Evolutionary conservation across 2,888 invertebrate species (phyloP).

Genomic region (Lithophane ornitopus): DNA sequence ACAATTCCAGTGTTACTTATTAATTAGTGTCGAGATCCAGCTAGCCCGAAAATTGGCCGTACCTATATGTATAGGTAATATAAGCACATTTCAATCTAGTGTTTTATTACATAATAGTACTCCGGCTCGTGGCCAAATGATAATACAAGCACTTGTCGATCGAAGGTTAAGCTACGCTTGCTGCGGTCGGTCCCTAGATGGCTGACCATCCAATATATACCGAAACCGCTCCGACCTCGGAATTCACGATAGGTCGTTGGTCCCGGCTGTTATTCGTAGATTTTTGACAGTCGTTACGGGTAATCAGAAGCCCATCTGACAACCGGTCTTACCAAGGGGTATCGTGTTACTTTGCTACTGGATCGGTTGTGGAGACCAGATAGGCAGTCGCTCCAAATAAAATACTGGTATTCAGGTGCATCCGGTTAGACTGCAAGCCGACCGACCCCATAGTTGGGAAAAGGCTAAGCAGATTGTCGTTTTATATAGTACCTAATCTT

Average conservation of each 20-base stretch:
- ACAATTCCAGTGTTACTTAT: not conserved
- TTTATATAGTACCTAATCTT: not conserved
- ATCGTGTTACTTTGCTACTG: too few relatives aligned
- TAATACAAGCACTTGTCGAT: not conserved
- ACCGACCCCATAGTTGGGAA: too few relatives aligned
- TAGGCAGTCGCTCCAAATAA: too few relatives aligned
- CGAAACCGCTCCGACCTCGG: too few relatives aligned
- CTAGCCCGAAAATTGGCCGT: too few relatives aligned
- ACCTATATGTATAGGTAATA: too few relatives aligned
- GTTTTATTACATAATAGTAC: not conserved
- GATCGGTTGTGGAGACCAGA: not conserved
- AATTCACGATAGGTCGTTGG: too few relatives aligned
- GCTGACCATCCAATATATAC: not conserved
- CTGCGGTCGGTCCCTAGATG: not conserved
- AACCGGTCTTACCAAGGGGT: too few relatives aligned
- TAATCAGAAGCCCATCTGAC: too few relatives aligned
- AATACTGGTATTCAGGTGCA: not conserved
- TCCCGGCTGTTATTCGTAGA: too few relatives aligned
- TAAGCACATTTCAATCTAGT: not conserved
- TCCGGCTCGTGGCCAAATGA: not conserved
- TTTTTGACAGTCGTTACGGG: too few relatives aligned
- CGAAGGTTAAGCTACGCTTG: not conserved
- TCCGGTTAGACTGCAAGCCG: not conserved
- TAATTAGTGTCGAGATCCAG: too few relatives aligned
- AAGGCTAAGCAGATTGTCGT: not conserved